Conservation (phyloP, 2,113 vertebrate species). For the Phyllostomus discolor region DNA sequence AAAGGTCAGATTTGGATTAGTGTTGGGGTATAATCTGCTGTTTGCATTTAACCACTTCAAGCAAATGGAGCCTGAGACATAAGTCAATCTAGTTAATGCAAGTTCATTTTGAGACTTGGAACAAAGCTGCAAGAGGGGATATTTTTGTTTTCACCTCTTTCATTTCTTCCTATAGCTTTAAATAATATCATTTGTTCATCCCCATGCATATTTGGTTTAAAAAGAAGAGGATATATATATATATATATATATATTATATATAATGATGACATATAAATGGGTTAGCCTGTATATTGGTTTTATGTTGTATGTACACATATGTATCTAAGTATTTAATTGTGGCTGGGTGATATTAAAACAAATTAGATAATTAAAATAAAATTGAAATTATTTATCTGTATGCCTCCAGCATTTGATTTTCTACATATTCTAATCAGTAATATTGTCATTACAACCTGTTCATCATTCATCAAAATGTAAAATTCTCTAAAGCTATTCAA, state of each 20-base stretch:
- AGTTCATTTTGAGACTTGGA: neutral
- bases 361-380: neutral
- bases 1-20: neutral
- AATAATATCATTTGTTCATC: neutral
- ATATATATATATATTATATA: too few species aligned
- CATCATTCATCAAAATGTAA: neutral
- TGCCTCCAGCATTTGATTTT: neutral
- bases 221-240: neutral
- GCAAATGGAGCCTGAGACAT: neutral
- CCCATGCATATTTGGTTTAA: neutral
- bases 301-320: neutral
- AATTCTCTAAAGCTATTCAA: slow-evolving; percentile 28
- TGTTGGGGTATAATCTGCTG: neutral
- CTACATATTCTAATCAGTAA: slow-evolving; percentile 1
- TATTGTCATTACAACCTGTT: neutral
- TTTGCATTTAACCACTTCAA: neutral
- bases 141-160: neutral
- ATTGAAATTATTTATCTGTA: neutral
- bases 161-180: neutral
- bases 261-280: neutral
- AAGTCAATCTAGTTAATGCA: neutral
- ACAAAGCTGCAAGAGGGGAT: neutral
- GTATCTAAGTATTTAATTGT: neutral
- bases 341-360: neutral
- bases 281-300: neutral